Evolutionary conservation across 1,140 invertebrate genomes (phyloP).

Genomic region (Neuroterus valhalla): DNA sequence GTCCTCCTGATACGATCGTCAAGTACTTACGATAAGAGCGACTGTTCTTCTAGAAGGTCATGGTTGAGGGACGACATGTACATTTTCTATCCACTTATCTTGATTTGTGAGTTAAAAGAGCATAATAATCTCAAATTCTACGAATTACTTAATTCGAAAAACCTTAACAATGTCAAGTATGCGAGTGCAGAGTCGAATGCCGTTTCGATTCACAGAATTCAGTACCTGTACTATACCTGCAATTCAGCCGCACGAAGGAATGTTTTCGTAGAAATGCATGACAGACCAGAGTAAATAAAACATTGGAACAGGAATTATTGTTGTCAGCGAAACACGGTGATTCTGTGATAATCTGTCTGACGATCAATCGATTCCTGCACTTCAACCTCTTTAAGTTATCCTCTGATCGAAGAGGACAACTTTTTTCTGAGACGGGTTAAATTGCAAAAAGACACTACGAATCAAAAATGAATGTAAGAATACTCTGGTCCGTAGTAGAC

Average conservation of each 20-base stretch:
- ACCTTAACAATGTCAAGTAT: constrained; percentile 38
- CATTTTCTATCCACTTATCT: background rate
- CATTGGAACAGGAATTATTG: background rate
- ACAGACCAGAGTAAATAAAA: background rate
- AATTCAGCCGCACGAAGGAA: constrained; percentile 58
- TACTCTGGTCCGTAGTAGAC: background rate
- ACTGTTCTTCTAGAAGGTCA: constrained; percentile 12
- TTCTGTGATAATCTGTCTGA: background rate
- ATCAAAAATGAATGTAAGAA: background rate
- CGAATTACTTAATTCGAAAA: constrained; percentile 61
- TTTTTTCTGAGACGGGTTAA: too few species aligned
- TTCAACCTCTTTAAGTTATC: background rate
- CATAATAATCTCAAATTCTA: constrained; percentile 7
- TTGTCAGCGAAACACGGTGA: background rate
- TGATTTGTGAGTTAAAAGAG: background rate
- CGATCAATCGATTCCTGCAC: background rate
- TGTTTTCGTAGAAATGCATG: constrained; percentile 49
- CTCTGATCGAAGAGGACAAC: background rate
- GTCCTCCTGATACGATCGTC: background rate
- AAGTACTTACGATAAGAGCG: background rate
- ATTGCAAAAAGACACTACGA: too few species aligned
- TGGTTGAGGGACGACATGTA: background rate
- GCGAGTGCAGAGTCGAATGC: constrained; percentile 56
- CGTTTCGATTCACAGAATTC: constrained; percentile 67
- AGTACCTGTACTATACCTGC: constrained; percentile 65